These are phyloP conservation scores for Pseudococcus viburni DNA, from an alignment of 2,888 invertebrate species.

Conservation along the genomic window DNA sequence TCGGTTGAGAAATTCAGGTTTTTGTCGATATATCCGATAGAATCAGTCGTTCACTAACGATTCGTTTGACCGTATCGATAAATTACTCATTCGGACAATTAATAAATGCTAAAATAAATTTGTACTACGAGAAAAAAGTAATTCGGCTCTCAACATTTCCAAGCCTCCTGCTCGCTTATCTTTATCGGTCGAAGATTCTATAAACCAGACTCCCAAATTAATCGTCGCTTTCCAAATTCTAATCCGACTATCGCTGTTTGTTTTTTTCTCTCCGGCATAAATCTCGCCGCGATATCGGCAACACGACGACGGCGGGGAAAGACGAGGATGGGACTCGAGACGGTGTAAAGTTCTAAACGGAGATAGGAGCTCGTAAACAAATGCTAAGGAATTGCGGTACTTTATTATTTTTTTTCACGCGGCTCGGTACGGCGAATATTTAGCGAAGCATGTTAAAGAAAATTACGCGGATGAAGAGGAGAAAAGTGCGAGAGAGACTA, in stretches of 20 bases:
- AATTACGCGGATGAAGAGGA: not conserved
- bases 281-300: not conserved
- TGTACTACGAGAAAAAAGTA: no score
- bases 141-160: no score
- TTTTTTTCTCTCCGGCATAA: no score
- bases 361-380: conserved; percentile 49
- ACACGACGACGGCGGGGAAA: not conserved
- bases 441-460: conserved; percentile 52
- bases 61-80: not conserved
- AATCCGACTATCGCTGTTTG: no score
- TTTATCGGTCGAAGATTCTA: no score
- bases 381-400: conserved; percentile 52
- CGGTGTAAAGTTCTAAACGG: conserved; percentile 34
- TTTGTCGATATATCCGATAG: no score
- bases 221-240: no score
- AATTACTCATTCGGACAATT: no score
- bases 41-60: not conserved
- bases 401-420: conserved; percentile 45
- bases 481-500: not conserved
- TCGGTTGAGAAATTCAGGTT: no score
- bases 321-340: not conserved
- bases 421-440: not conserved
- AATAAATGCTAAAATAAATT: no score
- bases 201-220: no score
- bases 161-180: no score